Percentiles rank a stretch among this genome's conserved stretches.
Conservation (phyloP, 2,797 vertebrate genomes). For the Etheostoma perlongum region DNA sequence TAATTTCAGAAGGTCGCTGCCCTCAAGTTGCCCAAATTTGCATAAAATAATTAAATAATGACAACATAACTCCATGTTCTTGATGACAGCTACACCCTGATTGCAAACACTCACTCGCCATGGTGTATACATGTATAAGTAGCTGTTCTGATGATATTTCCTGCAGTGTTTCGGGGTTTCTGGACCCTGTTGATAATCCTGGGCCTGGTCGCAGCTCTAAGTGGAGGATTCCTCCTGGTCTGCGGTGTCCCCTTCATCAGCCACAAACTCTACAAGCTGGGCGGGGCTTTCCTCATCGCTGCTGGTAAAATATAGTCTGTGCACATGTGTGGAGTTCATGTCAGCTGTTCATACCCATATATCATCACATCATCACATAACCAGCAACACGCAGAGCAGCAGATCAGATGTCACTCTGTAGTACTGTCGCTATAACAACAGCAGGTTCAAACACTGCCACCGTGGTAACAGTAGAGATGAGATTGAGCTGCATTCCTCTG, state of each 20-base stretch:
- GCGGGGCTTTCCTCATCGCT: constrained; percentile 87
- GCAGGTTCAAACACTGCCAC: constrained; percentile 61
- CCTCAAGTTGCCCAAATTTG: background rate
- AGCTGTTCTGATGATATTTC: constrained; percentile 18
- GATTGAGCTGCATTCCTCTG: constrained; percentile 49
- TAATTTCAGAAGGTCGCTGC: background rate
- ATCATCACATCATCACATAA: constrained; percentile 5
- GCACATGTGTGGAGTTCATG: constrained; percentile 17
- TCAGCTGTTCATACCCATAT: constrained; percentile 64
- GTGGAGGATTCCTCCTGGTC: constrained; percentile 88
- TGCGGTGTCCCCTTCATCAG: constrained; percentile 89
- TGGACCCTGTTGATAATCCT: constrained; percentile 90
- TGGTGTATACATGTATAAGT: background rate
- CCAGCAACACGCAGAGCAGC: constrained; percentile 31
- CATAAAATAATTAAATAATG: background rate
- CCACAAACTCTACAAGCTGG: constrained; percentile 84
- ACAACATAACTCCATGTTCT: background rate
- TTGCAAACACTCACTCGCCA: background rate
- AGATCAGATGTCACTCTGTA: constrained; percentile 54
- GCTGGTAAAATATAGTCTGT: constrained; percentile 84
- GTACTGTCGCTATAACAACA: constrained; percentile 52
- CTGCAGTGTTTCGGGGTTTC: constrained; percentile 90
- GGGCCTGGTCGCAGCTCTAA: constrained; percentile 80
- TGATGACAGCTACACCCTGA: background rate
- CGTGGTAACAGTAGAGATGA: constrained; percentile 48